phyloP scores from a whole-genome alignment of 2,797 vertebrate genomes.

The Microctenopoma stevenorrisi region DNA sequence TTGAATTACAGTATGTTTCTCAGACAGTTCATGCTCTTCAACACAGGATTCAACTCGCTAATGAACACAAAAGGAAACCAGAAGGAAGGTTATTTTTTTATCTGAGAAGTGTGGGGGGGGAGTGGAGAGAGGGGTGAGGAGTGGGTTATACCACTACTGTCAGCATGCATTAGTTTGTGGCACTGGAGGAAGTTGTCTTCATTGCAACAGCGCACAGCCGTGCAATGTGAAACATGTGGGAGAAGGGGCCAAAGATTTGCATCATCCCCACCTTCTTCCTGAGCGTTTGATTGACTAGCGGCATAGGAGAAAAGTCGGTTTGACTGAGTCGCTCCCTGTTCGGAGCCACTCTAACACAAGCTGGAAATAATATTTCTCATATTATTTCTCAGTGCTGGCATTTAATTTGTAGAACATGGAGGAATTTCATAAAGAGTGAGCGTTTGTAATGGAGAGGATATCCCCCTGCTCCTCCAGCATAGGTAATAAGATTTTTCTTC shows the following conservation, averaged over 20 bases:
- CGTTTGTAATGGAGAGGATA: conserved; percentile 26
- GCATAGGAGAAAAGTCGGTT: background rate
- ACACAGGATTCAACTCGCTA: no score
- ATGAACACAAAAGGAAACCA: no score
- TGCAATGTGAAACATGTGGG: conserved; percentile 30
- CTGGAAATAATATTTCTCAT: background rate
- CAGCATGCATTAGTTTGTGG: conserved; percentile 60
- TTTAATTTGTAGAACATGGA: conserved; percentile 37
- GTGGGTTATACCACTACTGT: conserved; percentile 22
- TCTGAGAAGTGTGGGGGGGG: no score
- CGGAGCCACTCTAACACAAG: conserved; percentile 7
- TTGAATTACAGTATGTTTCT: no score
- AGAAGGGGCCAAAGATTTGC: conserved; percentile 4
- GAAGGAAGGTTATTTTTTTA: no score
- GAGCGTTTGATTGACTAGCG: background rate
- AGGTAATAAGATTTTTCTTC: conserved; percentile 33
- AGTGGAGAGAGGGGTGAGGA: no score
- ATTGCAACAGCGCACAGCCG: conserved; percentile 32
- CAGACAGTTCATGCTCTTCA: no score
- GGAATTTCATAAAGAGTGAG: conserved; percentile 17
- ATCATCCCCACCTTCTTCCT: conserved; percentile 18
- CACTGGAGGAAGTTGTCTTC: conserved; percentile 49
- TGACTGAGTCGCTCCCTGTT: background rate
- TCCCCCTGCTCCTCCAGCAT: conserved; percentile 19
- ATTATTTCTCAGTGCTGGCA: background rate